These are phyloP conservation scores for Hippocampus kuda DNA, from an alignment of 2,797 vertebrate species.

Conservation along the genomic window DNA sequence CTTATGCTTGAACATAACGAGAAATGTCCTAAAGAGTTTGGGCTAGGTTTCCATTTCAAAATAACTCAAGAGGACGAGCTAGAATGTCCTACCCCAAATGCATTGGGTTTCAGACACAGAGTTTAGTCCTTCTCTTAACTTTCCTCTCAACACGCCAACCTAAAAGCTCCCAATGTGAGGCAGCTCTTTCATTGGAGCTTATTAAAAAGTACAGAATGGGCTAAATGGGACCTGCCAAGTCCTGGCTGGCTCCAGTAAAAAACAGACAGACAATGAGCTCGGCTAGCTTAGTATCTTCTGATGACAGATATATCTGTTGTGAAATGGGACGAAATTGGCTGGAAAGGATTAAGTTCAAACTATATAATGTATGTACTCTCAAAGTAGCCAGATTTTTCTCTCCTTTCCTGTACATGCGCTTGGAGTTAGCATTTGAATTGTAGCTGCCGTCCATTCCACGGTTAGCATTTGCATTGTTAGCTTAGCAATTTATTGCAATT, in stretches of 20 bases:
- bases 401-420: conserved; percentile 9
- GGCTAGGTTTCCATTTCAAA: conserved; percentile 21
- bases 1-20: conserved; percentile 33
- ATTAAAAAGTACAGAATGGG: conserved; percentile 57
- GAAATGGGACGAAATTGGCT: conserved; percentile 37
- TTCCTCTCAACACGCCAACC: conserved; percentile 52
- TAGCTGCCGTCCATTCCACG: background rate
- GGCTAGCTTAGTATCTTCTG: conserved; percentile 30
- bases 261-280: conserved; percentile 29
- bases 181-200: conserved; percentile 60
- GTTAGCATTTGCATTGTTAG: background rate
- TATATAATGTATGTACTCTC: conserved; percentile 28
- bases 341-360: conserved; percentile 44
- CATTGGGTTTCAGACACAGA: conserved; percentile 45
- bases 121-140: conserved; percentile 44
- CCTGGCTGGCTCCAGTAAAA: conserved; percentile 43
- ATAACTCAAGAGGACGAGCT: conserved; percentile 21
- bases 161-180: conserved; percentile 50
- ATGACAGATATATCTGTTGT: conserved; percentile 60
- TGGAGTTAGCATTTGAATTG: background rate
- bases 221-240: conserved; percentile 48
- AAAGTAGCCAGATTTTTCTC: conserved; percentile 23
- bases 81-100: conserved; percentile 41
- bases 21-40: conserved; percentile 28
- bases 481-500: background rate